These are phyloP conservation scores for Drosophila melanica DNA, from an alignment of 1,140 invertebrate genomes.

Conservation along the genomic window DNA sequence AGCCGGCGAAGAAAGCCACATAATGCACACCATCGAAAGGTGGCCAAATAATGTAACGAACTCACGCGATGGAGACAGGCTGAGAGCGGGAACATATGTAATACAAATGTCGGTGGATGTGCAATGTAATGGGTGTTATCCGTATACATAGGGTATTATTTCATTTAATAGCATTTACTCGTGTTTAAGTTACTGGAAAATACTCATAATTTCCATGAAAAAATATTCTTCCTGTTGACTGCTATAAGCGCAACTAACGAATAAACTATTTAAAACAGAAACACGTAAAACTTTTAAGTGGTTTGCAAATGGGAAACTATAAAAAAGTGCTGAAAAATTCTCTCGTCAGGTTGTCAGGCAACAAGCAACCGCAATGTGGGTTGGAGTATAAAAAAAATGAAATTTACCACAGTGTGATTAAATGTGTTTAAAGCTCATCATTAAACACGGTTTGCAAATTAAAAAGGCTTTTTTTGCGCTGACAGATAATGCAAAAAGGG, in stretches of 20 bases:
- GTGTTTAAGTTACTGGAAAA: conserved; percentile 22
- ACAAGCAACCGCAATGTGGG: background rate
- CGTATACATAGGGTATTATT: background rate
- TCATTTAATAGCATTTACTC: background rate
- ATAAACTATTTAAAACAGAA: conserved; percentile 51
- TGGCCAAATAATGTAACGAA: conserved; percentile 33
- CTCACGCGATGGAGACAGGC: conserved; percentile 37
- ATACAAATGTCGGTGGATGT: conserved; percentile 3
- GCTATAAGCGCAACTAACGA: conserved; percentile 10
- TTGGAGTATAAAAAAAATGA: conserved; percentile 16
- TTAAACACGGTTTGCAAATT: conserved; percentile 24
- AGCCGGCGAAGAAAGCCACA: conserved; percentile 26
- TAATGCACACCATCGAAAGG: conserved; percentile 35
- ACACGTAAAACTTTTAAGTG: conserved; percentile 45
- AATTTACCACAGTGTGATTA: conserved; percentile 23
- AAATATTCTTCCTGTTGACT: conserved; percentile 5
- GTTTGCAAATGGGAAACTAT: conserved; percentile 55
- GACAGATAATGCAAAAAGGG: background rate
- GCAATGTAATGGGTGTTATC: background rate
- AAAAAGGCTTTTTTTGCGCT: conserved; percentile 12
- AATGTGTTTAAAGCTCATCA: conserved; percentile 36
- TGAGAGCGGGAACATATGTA: conserved; percentile 8
- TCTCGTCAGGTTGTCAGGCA: conserved; percentile 21
- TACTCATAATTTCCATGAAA: conserved; percentile 25
- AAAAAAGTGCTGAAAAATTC: conserved; percentile 52